Base-by-base conservation (phyloP, 2,888 invertebrate species). In the Conomelus anceps region DNA sequence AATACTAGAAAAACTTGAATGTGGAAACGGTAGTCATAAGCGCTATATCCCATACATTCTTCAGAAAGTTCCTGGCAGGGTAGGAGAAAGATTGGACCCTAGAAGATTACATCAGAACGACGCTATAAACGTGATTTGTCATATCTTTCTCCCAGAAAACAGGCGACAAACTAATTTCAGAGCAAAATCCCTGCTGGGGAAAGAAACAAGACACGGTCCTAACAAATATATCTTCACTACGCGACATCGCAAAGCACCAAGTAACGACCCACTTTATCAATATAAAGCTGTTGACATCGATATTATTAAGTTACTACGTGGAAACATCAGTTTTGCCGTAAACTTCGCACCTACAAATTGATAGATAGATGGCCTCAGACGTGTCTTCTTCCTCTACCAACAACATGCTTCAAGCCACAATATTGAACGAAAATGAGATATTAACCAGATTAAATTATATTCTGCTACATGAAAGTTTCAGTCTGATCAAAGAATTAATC, bases 121-220 rank as follows among this genome's bases (percentile, higher is more conserved):
- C 86, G 86, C 86, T 86, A 26, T 86, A 86, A 86, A 86, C 86
- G 86, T 86, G 86, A 86, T 86, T 86, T 86, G 86, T 86, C 86
- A 24, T 29, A 24, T 24, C 26, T 86, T 86, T 86, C 24, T 86
- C 26, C 24, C 86, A 84, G 29, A 24, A 26, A 26, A 86, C 86
- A 86, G 29, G 86, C 86, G 86, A 86, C 86, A 29, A 26, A 86
- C 86, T 86, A 86, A 86, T 86, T 86, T 86, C 86, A 23, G 1
- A 29, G 24, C 85, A 23, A 23, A 22, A 63, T 63, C 13, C 63
- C n/a, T 6, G 63, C 63, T n/a, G n/a, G 63, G 63, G 63, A 85
- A 23, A 85, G 24, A 86, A 86, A 86, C n/a, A 86, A 22, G 86
- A 13, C 63, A 63, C 63, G 63, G 63, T n/a, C 63, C 63, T 63